Evolutionary conservation across 2,797 vertebrate genomes (phyloP).

Genomic region (Enteromius trimaculatus): DNA sequence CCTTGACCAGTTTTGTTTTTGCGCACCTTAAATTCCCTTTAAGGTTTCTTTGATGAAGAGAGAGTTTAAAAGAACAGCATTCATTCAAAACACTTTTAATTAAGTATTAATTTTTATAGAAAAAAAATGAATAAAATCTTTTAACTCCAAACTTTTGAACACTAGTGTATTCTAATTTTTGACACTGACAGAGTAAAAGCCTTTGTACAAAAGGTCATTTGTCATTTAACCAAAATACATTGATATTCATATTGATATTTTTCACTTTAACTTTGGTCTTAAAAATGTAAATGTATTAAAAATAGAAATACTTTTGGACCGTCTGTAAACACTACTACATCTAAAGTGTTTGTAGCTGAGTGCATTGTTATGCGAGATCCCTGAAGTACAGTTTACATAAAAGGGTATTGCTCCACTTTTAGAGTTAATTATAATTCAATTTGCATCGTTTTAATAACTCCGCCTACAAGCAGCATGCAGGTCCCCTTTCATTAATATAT

Average conservation of each 20-base stretch:
- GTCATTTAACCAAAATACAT: not conserved
- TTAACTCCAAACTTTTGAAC: not conserved
- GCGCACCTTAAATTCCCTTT: too few relatives aligned
- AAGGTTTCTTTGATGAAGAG: not conserved
- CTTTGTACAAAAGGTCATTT: not conserved
- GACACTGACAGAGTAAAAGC: not conserved
- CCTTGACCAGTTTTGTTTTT: too few relatives aligned
- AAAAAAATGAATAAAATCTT: not conserved
- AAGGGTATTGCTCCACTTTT: slow-evolving; percentile 54
- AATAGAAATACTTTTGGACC: not conserved
- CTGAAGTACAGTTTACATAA: slow-evolving; percentile 68
- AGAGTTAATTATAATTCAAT: slow-evolving; percentile 67
- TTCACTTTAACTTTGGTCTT: not conserved
- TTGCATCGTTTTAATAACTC: slow-evolving; percentile 64
- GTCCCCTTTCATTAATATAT: slow-evolving; percentile 35
- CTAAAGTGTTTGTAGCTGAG: not conserved
- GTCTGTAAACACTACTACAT: not conserved
- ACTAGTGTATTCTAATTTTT: not conserved
- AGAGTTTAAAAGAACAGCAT: not conserved
- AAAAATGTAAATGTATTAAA: not conserved
- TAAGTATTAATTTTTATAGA: not conserved
- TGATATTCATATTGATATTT: not conserved
- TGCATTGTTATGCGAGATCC: slow-evolving; percentile 39
- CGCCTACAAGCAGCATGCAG: slow-evolving; percentile 54
- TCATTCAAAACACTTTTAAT: not conserved